Evolutionary conservation across 1,140 invertebrate genomes (phyloP).

Genomic region (Triops cancriformis): DNA sequence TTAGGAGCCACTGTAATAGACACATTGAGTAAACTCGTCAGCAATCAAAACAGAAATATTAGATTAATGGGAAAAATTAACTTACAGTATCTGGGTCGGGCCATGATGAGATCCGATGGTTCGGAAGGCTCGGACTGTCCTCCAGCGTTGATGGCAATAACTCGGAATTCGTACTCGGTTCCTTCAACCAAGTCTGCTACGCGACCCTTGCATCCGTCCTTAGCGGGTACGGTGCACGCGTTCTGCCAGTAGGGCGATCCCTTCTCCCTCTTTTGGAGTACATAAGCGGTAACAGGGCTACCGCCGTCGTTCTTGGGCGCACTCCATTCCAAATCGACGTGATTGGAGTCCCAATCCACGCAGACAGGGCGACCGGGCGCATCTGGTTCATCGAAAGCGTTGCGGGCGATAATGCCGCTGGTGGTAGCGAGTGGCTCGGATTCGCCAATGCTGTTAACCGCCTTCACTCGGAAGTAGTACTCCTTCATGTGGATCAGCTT

Average conservation of each 20-base stretch:
- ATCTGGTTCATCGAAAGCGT: slow-evolving; percentile 77
- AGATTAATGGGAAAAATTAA: slow-evolving; percentile 5
- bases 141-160: slow-evolving; percentile 89
- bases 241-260: slow-evolving; percentile 83
- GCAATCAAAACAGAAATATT: slow-evolving; percentile 15
- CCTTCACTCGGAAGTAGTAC: slow-evolving; percentile 60
- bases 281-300: slow-evolving; percentile 84
- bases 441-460: slow-evolving; percentile 90
- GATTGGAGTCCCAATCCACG: slow-evolving; percentile 86
- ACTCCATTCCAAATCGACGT: slow-evolving; percentile 83
- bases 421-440: slow-evolving; percentile 80
- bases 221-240: slow-evolving; percentile 71
- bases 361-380: slow-evolving; percentile 80
- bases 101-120: slow-evolving; percentile 76
- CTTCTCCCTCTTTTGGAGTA: slow-evolving; percentile 92
- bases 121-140: slow-evolving; percentile 92
- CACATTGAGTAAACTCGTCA: background rate
- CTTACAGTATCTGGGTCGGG: slow-evolving; percentile 60
- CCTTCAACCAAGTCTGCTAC: slow-evolving; percentile 85
- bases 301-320: slow-evolving; percentile 76
- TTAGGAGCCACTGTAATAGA: slow-evolving; percentile 65
- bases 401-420: slow-evolving; percentile 83
- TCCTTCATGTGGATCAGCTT: slow-evolving; percentile 86
- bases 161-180: slow-evolving; percentile 92
- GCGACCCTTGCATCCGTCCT: slow-evolving; percentile 47